A percentile compares a stretch with the other conserved stretches of the same genome.
phyloP scores from a whole-genome alignment of 2,888 invertebrate genomes.

The Euclidia mi region DNA sequence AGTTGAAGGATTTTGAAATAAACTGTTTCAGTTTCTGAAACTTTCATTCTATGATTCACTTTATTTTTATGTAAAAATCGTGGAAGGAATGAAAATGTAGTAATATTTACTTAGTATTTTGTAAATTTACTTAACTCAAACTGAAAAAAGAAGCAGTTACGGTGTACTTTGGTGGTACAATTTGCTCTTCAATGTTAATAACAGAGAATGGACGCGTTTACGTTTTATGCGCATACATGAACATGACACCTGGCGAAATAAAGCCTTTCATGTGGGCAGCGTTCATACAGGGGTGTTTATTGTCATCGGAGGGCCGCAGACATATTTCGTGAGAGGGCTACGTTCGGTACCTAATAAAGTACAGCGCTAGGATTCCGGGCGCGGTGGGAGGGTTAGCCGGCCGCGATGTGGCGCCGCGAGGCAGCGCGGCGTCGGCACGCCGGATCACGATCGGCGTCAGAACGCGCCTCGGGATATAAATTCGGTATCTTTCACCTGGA shows the following conservation, averaged over 20 bases:
- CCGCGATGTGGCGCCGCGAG: slow-evolving; percentile 36
- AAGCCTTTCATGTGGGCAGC: slow-evolving; percentile 75
- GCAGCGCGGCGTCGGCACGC: slow-evolving; percentile 41
- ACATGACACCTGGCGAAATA: slow-evolving; percentile 76
- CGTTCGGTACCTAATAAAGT: slow-evolving; percentile 75
- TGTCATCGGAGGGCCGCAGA: slow-evolving; percentile 71
- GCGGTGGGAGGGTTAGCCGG: slow-evolving; percentile 41
- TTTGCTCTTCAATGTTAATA: slow-evolving; percentile 63
- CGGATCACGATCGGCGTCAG: slow-evolving; percentile 69
- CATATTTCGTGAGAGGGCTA: slow-evolving; percentile 69
- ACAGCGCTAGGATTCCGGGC: slow-evolving; percentile 64
- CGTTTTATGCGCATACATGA: slow-evolving; percentile 70
- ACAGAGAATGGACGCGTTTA: slow-evolving; percentile 63
- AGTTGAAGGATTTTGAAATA: no score
- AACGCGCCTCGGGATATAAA: slow-evolving; percentile 76
- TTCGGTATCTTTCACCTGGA: slow-evolving; percentile 81
- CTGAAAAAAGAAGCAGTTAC: slow-evolving; percentile 1
- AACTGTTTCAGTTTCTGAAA: no score
- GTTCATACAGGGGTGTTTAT: slow-evolving; percentile 73
- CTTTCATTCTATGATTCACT: neutral
- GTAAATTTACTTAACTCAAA: slow-evolving; percentile 4
- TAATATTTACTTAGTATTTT: neutral
- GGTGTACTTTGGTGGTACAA: slow-evolving; percentile 42
- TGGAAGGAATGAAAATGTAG: neutral
- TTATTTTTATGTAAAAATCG: neutral